Evolutionary conservation across 2,888 invertebrate species (phyloP), one percentile per base, ranked within the genome.

Genomic region (Leptothorax acervorum): DNA sequence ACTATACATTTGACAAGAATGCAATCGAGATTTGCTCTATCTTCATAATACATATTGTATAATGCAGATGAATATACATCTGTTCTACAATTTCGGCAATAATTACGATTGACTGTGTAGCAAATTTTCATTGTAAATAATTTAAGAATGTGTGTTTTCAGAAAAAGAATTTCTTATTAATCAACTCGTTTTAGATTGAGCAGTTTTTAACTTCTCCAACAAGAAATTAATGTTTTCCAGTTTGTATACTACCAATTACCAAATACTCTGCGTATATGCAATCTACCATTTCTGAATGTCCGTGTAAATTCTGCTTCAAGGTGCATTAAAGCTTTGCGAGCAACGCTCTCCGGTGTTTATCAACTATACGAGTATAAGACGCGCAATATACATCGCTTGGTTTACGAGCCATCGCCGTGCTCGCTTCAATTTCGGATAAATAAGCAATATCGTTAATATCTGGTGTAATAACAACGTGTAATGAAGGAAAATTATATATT

Each of bases 311-410:
- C 39, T 68, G 48, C n/a, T 51, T 35, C 60, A 39, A 71, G 71
- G 28, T 73, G 73, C 53, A 53, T 75, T 68, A 83, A 86, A 79
- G 78, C 86, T 83, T 73, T 60, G 79, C 65, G 75, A 86, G 70
- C 51, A 57, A 28, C 55, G 48, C 11, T 65, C 15, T 51, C 18
- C 9, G 57, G 12, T 60, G 48, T 71, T 81, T 71, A 81, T 81
- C 45, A 81, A 81, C 48, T 62, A 62, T 62, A n/a, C n/a, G n/a
- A n/a, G n/a, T n/a, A 23, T 23, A 35, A 60, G 39, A 51, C 8
- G 57, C 15, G 66, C 68, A n/a, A 68, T 39, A 71, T 81, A 39
- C n/a, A 71, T 71, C 35, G 39, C 39, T 15, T 42, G 31, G n/a
- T 45, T 57, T 57, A 45, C 42, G 8, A 79, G 35, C 28, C 18